Base-by-base conservation (phyloP, 2,797 vertebrate species). In the Melopsittacus undulatus region DNA sequence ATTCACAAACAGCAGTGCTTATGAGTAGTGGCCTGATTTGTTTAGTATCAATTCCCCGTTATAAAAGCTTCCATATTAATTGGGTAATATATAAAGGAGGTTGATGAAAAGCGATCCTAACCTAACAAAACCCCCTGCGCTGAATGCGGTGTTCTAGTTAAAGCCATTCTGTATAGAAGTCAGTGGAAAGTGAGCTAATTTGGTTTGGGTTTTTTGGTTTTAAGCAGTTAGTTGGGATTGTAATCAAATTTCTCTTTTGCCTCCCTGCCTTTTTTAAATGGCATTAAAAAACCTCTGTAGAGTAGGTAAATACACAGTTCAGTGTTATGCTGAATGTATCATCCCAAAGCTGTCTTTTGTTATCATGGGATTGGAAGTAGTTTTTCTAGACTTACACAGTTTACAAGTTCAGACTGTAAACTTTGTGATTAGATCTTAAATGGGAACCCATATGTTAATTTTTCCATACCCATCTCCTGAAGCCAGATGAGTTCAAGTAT, bases 251-350 rank as follows among this genome's bases (percentile, higher is more conserved):
- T 81, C 1, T 30, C 3, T 59, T 67, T 45, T 69, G 5, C n/a
- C 15, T 62, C 54, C n/a, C n/a, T 57, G 36, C 30, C 21, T 87
- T 70, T 83, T 57, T 66, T 45, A 83, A 82, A 46, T n/a, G 54
- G 30, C 27, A 42, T 52, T 57, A 9, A 12, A 30, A 40, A 11
- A 1, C 0, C 7, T 3, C 11, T 24, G 7, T 27, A n/a, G 57
- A 34, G 9, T 26, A n/a, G 29, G 23, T 73, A 45, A 57, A 36
- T 83, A 19, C 13, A 10, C 29, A 62, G 27, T 79, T 78, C 51
- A 27, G 7, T 75, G 6, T 75, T 82, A 19, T 13, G 81, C 36
- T 67, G 29, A 61, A 19, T 80, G 12, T 42, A n/a, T 78, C 15
- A 21, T 61, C 11, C 26, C 12, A 7, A 38, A 34, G 24, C 40